Evolutionary conservation across 2,888 invertebrate genomes (phyloP).

Genomic region (Toxonevra muliebris): DNA sequence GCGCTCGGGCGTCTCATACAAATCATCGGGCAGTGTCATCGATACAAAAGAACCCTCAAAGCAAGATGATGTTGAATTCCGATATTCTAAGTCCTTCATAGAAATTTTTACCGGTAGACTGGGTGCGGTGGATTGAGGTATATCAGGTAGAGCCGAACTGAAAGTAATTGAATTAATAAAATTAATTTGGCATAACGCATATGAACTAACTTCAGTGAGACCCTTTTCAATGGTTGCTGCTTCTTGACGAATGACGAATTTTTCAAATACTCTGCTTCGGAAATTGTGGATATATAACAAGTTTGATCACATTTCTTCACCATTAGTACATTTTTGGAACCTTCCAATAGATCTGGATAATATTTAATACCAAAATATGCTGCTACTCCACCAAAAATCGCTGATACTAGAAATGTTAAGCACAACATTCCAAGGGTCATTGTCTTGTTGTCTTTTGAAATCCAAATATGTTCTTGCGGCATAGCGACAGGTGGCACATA

Average conservation of each 20-base stretch:
- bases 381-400: constrained; percentile 49
- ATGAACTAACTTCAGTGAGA: neutral
- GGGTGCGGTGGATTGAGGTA: constrained; percentile 17
- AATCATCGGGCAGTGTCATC: constrained; percentile 35
- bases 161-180: neutral
- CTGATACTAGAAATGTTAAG: constrained; percentile 51
- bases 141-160: constrained; percentile 35
- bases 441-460: constrained; percentile 48
- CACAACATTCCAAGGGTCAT: constrained; percentile 54
- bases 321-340: constrained; percentile 55
- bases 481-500: constrained; percentile 44
- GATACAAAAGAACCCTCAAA: constrained; percentile 43
- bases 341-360: constrained; percentile 55
- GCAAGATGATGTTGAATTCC: constrained; percentile 36
- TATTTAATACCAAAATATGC: constrained; percentile 55
- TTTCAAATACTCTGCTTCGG: constrained; percentile 30
- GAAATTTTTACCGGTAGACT: constrained; percentile 24
- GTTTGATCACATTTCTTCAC: constrained; percentile 51
- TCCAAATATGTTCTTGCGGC: constrained; percentile 40
- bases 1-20: constrained; percentile 52
- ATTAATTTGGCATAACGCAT: neutral
- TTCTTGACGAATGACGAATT: constrained; percentile 33
- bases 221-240: constrained; percentile 13
- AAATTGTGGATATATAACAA: constrained; percentile 52
- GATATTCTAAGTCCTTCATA: constrained; percentile 37